Base-by-base conservation (phyloP, 2,888 invertebrate genomes). In the Mythimna ferrago region DNA sequence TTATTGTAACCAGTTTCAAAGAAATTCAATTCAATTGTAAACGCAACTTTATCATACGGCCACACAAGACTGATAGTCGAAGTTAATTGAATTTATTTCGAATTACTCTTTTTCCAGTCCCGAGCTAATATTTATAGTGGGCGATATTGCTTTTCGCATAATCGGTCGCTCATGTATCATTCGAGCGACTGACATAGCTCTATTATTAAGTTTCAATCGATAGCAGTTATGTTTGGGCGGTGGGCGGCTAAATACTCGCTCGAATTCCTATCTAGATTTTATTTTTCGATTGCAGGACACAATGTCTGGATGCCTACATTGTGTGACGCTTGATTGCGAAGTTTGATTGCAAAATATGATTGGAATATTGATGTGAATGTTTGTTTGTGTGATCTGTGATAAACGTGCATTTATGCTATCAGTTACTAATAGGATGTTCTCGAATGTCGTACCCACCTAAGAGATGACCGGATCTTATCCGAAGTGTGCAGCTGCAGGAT, bases 121-220 rank as follows among this genome's bases (percentile, higher is more conserved):
- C 65, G 75, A 71, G 68, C 71, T 77, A 76, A 80, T 82, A 75
- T 86, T 76, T 81, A 81, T 82, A 73, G 76, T 70, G 65, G 58
- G 66, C 60, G 54, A 75, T 73, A 79, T 84, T 86, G 78, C 71
- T 70, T 84, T 78, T 84, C 73, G 74, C 82, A 79, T 84, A 82
- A 84, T 86, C 76, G 65, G n/a, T 35, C 62, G 62, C 62, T 78
- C 78, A 72, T 83, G 84, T 84, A 77, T 80, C 83, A 84, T 76
- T 78, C 66, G 74, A 57, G 77, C 54, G 56, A 71, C 84, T 86
- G 81, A 76, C 66, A 84, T 76, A 57, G 63, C 71, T 78, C 82
- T 84, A 82, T 84, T 84, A 84, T 84, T 84, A 84, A 76, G 79
- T 73, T 60, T 71, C 62, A 82, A 86, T 86, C 86, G 82, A 86